Base-by-base conservation (phyloP, 1,140 invertebrate species). In the Hormaphis cornu region DNA sequence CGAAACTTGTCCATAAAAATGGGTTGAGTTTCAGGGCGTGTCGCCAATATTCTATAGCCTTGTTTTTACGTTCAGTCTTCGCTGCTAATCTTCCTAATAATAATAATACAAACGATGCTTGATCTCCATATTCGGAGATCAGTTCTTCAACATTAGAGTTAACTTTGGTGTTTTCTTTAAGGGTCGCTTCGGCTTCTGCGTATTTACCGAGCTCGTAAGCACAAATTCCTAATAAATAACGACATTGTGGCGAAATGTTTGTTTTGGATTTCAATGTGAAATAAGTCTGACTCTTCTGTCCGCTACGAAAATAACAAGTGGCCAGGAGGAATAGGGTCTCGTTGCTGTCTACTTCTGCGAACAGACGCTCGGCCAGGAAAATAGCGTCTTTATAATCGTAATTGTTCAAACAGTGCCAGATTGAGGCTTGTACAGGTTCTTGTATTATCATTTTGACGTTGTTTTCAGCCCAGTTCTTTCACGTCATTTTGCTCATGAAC, bases 321-420 rank as follows among this genome's bases (percentile, higher is more conserved):
- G 93, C 95, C 75, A 98, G 81, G 70, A 97, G 82, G 81, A 90
- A 94, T 69, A 96, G 83, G 48, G 89, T 90, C 77, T 97, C 95
- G 78, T 97, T 93, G 37, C 87, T 87, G 76, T 87, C 85, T 74
- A 93, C 92, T 91, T 97, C 94, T 71, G 93, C 91, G 81, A 89
- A 90, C 71, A 98, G 83, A 78, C 94, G 84, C 81, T 98, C 96
- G 54, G 95, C 93, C 73, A 98, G 83, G 81, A 98, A 98, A 78
- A 93, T 90, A 76, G 96, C 96, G 86, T 98, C 94, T 75, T 85
- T 83, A 83, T 89, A 95, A 77, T 89, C 89, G 83, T 97, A 97
- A 81, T 97, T 90, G 80, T 98, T 95, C 74, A 98, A 86, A 80
- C 93, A 95, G 83, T 97, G 93, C 90, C 91, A 94, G 82, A 96